Percentiles rank a stretch among this genome's conserved stretches.
phyloP scores from a whole-genome alignment of 2,888 invertebrate genomes.

The Callosobruchus maculatus region DNA sequence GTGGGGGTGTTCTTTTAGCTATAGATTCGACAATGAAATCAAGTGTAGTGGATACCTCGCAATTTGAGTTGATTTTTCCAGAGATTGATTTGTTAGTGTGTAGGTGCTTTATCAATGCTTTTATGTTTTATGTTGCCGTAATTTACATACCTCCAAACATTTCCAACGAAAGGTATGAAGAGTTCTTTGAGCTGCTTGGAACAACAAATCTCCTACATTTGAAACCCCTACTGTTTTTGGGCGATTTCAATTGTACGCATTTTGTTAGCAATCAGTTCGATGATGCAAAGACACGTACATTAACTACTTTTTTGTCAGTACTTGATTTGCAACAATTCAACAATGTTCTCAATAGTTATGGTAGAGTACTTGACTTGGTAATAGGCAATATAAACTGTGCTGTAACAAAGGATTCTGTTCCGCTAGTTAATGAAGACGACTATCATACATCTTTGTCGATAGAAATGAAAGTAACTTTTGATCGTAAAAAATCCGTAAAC shows the following conservation, averaged over 20 bases:
- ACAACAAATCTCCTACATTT: neutral
- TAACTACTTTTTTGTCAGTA: neutral
- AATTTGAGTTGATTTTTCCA: neutral
- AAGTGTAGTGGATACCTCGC: neutral
- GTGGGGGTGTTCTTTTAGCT: neutral
- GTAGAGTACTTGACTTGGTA: neutral
- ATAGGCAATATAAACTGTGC: neutral
- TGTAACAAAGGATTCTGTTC: neutral
- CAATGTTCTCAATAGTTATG: constrained; percentile 2
- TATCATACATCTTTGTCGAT: constrained; percentile 1
- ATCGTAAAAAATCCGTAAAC: neutral
- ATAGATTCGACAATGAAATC: neutral
- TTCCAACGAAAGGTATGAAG: neutral
- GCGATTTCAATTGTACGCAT: neutral
- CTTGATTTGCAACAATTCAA: neutral
- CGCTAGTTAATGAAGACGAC: neutral
- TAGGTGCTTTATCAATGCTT: neutral
- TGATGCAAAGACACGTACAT: neutral
- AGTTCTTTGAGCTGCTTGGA: neutral
- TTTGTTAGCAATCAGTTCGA: neutral
- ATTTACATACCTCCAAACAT: constrained; percentile 1
- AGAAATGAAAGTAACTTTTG: neutral
- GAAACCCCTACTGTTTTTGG: neutral
- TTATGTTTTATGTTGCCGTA: neutral
- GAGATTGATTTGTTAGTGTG: neutral